Percentiles rank a stretch among this genome's conserved stretches.
Evolutionary conservation across 2,888 invertebrate genomes (phyloP).

Genomic region (Hirtodrosophila duncani): DNA sequence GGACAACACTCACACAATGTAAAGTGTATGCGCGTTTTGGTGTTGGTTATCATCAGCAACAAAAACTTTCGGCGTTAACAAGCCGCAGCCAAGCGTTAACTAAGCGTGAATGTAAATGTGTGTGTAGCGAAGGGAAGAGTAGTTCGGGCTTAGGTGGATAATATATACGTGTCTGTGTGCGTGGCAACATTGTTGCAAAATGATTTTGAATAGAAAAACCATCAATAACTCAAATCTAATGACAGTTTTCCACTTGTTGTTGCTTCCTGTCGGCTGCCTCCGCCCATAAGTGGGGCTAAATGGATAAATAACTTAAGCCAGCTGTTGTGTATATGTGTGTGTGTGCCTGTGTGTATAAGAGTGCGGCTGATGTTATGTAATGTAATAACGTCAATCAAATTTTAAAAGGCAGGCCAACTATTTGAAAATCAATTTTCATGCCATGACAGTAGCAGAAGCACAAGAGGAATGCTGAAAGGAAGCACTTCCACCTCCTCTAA

Average conservation of each 20-base stretch:
- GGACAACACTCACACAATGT: not conserved
- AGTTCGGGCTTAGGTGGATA: not conserved
- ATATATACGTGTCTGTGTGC: constrained; percentile 7
- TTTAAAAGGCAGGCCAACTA: constrained; percentile 66
- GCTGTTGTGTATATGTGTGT: constrained; percentile 39
- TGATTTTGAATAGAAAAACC: constrained; percentile 61
- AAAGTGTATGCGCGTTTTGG: constrained; percentile 3
- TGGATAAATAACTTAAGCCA: constrained; percentile 70
- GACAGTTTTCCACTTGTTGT: constrained; percentile 71
- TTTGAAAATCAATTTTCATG: constrained; percentile 66
- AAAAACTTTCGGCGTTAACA: constrained; percentile 63
- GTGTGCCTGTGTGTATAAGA: constrained; percentile 19
- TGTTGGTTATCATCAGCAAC: constrained; percentile 29
- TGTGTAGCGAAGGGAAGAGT: constrained; percentile 1
- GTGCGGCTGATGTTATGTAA: constrained; percentile 61
- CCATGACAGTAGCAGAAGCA: constrained; percentile 6
- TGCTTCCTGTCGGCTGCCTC: constrained; percentile 17
- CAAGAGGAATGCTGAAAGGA: constrained; percentile 20
- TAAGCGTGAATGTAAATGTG: constrained; percentile 60
- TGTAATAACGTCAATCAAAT: constrained; percentile 70
- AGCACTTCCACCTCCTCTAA: too few species aligned
- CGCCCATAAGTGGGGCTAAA: constrained; percentile 59
- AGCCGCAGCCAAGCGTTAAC: constrained; percentile 58
- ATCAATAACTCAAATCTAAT: constrained; percentile 73
- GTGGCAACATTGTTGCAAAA: constrained; percentile 61